Evolutionary conservation across 2,113 vertebrate species (phyloP).

Genomic region (Petroica traversi): DNA sequence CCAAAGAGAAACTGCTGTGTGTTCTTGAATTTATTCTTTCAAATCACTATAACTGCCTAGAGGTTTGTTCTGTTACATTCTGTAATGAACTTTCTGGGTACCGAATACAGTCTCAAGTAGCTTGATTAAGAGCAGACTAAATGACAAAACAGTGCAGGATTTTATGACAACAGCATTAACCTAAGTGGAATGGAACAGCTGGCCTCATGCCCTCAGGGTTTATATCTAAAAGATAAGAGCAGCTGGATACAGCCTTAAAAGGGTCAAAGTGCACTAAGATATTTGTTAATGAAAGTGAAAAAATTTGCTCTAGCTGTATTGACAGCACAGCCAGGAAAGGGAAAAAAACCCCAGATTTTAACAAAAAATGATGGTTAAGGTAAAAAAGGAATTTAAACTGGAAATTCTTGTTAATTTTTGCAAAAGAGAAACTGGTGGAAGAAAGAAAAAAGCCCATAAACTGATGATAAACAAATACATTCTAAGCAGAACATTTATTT

Average conservation of each 20-base stretch:
- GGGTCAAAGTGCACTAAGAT: neutral
- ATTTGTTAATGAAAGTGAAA: neutral
- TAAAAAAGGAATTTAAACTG: neutral
- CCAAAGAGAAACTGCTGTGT: neutral
- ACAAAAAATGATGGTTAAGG: neutral
- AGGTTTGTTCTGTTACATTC: neutral
- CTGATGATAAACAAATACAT: neutral
- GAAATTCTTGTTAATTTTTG: neutral
- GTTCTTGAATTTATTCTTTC: neutral
- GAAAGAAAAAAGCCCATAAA: neutral
- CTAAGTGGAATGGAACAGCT: neutral
- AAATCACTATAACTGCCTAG: neutral
- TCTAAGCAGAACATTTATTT: neutral
- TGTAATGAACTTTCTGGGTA: neutral
- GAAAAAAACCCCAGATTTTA: neutral
- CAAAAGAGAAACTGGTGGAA: neutral
- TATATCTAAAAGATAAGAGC: neutral
- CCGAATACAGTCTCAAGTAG: neutral
- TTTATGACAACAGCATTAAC: neutral
- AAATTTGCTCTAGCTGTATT: neutral
- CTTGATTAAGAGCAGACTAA: neutral
- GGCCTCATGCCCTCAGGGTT: neutral
- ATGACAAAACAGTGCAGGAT: neutral
- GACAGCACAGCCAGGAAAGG: neutral
- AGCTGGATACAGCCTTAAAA: neutral